A percentile compares a stretch with the other conserved stretches of the same genome.
phyloP scores from a whole-genome alignment of 2,113 vertebrate genomes.

The Marcusenius ussheri region DNA sequence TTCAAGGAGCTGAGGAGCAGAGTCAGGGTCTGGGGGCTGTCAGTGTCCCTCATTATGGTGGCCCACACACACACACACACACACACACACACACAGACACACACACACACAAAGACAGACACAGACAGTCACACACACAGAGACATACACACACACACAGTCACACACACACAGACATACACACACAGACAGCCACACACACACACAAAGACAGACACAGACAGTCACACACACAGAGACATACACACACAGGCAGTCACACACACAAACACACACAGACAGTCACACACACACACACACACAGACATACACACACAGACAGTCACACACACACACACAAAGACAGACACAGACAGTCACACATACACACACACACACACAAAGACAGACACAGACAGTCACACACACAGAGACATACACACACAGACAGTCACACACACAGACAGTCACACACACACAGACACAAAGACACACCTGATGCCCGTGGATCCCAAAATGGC shows the following conservation, averaged over 20 bases:
- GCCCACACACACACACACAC: background rate
- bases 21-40: conserved; percentile 66
- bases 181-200: background rate
- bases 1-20: conserved; percentile 64
- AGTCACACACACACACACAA: too few relatives aligned
- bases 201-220: background rate
- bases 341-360: too few relatives aligned
- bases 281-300: too few relatives aligned
- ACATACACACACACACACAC: too few relatives aligned
- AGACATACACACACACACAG: background rate
- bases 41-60: conserved; percentile 54
- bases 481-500: background rate
- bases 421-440: too few relatives aligned
- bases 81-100: background rate
- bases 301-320: too few relatives aligned
- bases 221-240: too few relatives aligned
- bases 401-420: too few relatives aligned
- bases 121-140: background rate
- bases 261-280: background rate
- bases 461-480: background rate
- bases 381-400: background rate
- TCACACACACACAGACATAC: background rate
- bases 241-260: too few relatives aligned
- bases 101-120: background rate
- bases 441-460: too few relatives aligned